phyloP scores from a whole-genome alignment of 1,140 invertebrate genomes.

The Sinonovacula constricta region DNA sequence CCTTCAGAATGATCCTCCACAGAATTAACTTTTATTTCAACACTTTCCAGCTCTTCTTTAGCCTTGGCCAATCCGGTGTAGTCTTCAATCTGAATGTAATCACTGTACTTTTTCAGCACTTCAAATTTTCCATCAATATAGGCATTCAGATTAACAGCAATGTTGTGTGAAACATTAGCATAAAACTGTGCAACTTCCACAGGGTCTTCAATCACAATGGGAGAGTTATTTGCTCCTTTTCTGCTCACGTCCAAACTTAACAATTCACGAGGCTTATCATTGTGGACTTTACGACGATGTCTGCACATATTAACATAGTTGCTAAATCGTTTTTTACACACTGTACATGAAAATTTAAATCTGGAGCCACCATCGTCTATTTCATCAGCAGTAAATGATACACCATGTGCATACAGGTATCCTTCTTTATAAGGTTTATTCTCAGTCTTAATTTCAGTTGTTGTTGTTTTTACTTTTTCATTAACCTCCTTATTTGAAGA shows the following conservation, averaged over 20 bases:
- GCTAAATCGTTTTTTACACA: conserved; percentile 51
- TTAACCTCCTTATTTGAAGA: conserved; percentile 32
- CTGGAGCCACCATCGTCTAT: conserved; percentile 46
- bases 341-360: conserved; percentile 48
- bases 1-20: too few species aligned
- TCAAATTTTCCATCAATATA: conserved; percentile 44
- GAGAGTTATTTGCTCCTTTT: conserved; percentile 1
- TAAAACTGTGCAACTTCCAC: conserved; percentile 38
- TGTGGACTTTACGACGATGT: conserved; percentile 43
- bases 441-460: too few species aligned
- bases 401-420: conserved; percentile 19
- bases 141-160: conserved; percentile 47
- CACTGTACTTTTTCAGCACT: conserved; percentile 13
- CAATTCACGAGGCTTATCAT: conserved; percentile 10
- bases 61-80: conserved; percentile 7
- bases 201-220: conserved; percentile 36
- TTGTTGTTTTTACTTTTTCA: conserved; percentile 32
- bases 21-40: too few species aligned
- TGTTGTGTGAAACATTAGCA: conserved; percentile 48
- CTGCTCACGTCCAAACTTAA: conserved; percentile 14
- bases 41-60: too few species aligned
- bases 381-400: conserved; percentile 49
- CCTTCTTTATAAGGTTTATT: neutral
- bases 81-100: conserved; percentile 31
- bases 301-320: conserved; percentile 51